These are phyloP conservation scores for Hydractinia echinata DNA, from an alignment of 30 jellyfish, hydroid and myxozoan genomes.

Conservation along the genomic window DNA sequence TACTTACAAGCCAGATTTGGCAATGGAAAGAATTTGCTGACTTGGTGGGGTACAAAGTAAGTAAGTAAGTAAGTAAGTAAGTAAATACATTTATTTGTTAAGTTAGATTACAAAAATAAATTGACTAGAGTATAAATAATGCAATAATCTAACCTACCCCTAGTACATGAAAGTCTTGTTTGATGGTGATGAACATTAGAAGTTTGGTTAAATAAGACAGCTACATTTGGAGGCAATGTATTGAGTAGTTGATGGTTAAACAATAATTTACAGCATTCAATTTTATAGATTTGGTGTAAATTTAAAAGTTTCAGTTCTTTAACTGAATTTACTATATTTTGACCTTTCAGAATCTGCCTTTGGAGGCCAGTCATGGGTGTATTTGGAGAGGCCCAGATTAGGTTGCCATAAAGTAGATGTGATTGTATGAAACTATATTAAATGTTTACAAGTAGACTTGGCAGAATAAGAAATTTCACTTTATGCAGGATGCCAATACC, in stretches of 20 bases:
- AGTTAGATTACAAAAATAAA: no score
- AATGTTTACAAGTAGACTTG: no score
- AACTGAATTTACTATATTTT: no score
- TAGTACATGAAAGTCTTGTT: neutral
- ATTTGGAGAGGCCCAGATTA: conserved; percentile 17
- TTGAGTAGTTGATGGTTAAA: no score
- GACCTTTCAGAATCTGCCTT: neutral
- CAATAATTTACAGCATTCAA: neutral
- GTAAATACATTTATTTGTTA: no score
- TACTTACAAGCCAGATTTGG: neutral
- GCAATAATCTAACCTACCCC: no score
- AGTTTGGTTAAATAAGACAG: neutral
- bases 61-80: no score
- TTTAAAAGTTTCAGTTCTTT: no score
- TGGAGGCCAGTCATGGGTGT: neutral
- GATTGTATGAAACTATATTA: neutral
- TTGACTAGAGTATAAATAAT: no score
- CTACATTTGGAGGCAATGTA: neutral
- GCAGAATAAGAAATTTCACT: no score
- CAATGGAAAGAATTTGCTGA: neutral
- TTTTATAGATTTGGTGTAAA: no score
- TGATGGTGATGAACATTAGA: neutral
- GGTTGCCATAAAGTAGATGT: conserved; percentile 15
- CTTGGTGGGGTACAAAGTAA: neutral
- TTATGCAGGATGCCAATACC: no score